Evolutionary conservation across 2,888 invertebrate genomes (phyloP).

Genomic region (Sisyra terminalis): DNA sequence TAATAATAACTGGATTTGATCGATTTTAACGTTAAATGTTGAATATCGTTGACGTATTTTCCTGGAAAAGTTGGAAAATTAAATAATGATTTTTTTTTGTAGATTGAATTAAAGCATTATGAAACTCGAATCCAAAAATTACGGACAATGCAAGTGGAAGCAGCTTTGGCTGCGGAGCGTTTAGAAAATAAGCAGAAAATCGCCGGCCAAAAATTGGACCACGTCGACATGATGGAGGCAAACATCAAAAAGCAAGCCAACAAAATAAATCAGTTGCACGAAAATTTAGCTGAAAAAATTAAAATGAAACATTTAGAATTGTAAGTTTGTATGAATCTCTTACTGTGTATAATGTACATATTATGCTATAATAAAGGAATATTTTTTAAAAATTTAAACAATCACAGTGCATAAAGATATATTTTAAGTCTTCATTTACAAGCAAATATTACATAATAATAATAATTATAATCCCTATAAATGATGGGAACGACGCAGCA

Average conservation of each 20-base stretch:
- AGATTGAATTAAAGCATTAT: constrained; percentile 75
- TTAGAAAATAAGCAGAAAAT: constrained; percentile 40
- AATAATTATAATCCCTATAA: constrained; percentile 27
- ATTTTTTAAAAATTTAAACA: background rate
- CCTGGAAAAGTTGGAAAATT: no score
- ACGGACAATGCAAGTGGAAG: constrained; percentile 66
- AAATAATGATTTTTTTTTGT: constrained; percentile 14
- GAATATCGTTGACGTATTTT: no score
- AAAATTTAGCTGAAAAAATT: constrained; percentile 60
- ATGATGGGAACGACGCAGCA: constrained; percentile 24
- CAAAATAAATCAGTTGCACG: constrained; percentile 74
- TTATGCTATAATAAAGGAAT: background rate
- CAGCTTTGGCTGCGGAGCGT: constrained; percentile 52
- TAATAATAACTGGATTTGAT: no score
- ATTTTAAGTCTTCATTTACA: constrained; percentile 62
- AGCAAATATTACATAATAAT: constrained; percentile 51
- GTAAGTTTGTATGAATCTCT: constrained; percentile 24
- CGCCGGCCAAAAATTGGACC: constrained; percentile 43
- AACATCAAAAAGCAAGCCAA: constrained; percentile 69
- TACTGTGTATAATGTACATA: background rate
- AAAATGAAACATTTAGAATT: constrained; percentile 60
- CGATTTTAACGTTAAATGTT: no score
- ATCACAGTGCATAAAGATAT: constrained; percentile 55
- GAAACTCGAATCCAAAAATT: constrained; percentile 73
- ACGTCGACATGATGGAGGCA: constrained; percentile 49